These are phyloP conservation scores for Epinephelus cyanopodus DNA, from an alignment of 2,113 vertebrate genomes.

Conservation along the genomic window DNA sequence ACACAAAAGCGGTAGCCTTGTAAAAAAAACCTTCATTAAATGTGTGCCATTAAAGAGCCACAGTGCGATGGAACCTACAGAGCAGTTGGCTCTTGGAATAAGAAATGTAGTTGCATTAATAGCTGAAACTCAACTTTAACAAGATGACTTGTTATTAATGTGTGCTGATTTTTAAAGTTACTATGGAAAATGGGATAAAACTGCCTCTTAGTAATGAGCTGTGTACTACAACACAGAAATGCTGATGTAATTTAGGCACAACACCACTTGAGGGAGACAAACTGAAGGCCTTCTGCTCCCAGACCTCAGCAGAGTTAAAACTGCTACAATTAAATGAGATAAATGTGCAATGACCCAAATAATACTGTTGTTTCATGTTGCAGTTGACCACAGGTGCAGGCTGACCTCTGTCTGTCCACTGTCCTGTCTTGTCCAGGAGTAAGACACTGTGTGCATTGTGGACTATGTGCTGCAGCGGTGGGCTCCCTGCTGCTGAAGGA, in stretches of 20 bases:
- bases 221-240: neutral
- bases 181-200: constrained; percentile 3
- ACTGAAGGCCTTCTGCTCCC: constrained; percentile 16
- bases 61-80: constrained; percentile 24
- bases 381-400: constrained; percentile 34
- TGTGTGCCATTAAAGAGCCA: constrained; percentile 35
- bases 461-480: constrained; percentile 40
- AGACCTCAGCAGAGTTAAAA: constrained; percentile 1
- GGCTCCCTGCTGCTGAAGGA: constrained; percentile 15
- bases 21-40: constrained; percentile 7
- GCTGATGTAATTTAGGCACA: constrained; percentile 46
- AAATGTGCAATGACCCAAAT: constrained; percentile 16
- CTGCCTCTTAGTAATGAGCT: neutral
- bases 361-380: constrained; percentile 35
- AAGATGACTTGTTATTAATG: constrained; percentile 7
- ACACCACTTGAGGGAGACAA: constrained; percentile 67
- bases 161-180: constrained; percentile 5
- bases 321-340: constrained; percentile 18
- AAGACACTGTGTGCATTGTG: constrained; percentile 47
- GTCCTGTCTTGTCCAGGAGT: constrained; percentile 29
- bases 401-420: constrained; percentile 53
- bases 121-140: constrained; percentile 4
- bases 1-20: constrained; percentile 18
- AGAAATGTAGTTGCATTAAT: constrained; percentile 19
- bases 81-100: constrained; percentile 21